A percentile compares a stretch with the other conserved stretches of the same genome.
Evolutionary conservation across 2,797 vertebrate genomes (phyloP).

Genomic region (Austrolebias charrua): DNA sequence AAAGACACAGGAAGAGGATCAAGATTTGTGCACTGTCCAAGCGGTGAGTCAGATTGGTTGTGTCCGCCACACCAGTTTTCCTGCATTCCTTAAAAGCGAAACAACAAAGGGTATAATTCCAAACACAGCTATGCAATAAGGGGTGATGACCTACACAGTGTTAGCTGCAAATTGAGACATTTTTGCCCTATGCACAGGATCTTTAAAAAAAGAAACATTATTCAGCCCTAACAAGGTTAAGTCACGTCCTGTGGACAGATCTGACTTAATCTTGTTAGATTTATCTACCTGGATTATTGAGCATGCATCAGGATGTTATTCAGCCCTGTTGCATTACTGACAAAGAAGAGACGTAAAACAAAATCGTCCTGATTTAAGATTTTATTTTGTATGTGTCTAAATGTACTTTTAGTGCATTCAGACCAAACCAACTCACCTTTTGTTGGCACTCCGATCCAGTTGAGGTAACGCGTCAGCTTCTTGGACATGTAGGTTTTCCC

Average conservation of each 20-base stretch:
- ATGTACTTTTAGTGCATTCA: background rate
- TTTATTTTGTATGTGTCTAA: background rate
- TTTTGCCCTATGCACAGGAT: slow-evolving; percentile 13
- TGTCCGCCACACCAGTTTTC: slow-evolving; percentile 31
- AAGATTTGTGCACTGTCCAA: too few species aligned
- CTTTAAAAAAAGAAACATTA: background rate
- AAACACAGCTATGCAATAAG: background rate
- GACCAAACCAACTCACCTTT: slow-evolving; percentile 81
- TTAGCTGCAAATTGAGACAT: background rate
- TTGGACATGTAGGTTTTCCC: slow-evolving; percentile 99
- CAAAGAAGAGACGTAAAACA: background rate
- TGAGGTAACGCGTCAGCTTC: slow-evolving; percentile 98
- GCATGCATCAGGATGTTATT: background rate
- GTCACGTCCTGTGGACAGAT: too few species aligned
- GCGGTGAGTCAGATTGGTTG: background rate
- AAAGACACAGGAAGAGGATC: background rate
- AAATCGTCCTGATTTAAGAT: background rate
- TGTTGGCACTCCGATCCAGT: slow-evolving; percentile 99
- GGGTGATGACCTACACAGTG: background rate
- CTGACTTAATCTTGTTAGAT: too few species aligned
- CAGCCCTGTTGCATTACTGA: background rate
- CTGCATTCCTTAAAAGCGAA: slow-evolving; percentile 19
- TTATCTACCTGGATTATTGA: too few species aligned
- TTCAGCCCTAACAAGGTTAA: background rate
- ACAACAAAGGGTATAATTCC: background rate